phyloP scores from a whole-genome alignment of 2,888 invertebrate genomes.

The Proisotoma minuta region DNA sequence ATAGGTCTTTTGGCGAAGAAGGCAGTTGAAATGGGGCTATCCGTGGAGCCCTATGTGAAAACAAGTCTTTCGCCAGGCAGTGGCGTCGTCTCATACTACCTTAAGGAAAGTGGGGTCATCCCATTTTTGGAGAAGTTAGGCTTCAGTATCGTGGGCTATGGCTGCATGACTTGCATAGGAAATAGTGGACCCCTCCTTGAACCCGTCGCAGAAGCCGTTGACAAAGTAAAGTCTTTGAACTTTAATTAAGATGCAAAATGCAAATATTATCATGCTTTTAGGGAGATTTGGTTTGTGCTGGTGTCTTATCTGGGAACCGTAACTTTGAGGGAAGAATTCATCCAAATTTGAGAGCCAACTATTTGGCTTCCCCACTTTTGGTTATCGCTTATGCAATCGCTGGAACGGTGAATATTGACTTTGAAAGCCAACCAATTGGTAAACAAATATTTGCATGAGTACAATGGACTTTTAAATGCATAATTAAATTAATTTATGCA shows the following conservation, averaged over 20 bases:
- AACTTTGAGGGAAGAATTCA: constrained; percentile 99
- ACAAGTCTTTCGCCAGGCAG: constrained; percentile 94
- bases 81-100: constrained; percentile 87
- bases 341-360: constrained; percentile 93
- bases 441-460: constrained; percentile 47
- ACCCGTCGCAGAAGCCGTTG: constrained; percentile 83
- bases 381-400: constrained; percentile 97
- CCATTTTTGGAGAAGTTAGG: constrained; percentile 80
- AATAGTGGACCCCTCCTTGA: constrained; percentile 95
- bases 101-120: constrained; percentile 84
- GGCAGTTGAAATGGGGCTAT: constrained; percentile 84
- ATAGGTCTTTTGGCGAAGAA: constrained; percentile 83
- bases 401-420: constrained; percentile 90
- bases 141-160: constrained; percentile 91
- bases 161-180: constrained; percentile 99
- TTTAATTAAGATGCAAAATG: neutral
- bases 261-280: constrained; percentile 50
- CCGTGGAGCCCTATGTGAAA: constrained; percentile 88
- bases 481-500: constrained; percentile 32
- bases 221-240: constrained; percentile 60
- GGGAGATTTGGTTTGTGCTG: constrained; percentile 90
- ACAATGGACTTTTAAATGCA: neutral
- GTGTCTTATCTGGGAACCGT: constrained; percentile 92
- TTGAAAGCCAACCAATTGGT: constrained; percentile 82
- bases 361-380: constrained; percentile 91